A percentile compares a stretch with the other conserved stretches of the same genome.
phyloP scores from a whole-genome alignment of 2,888 invertebrate genomes.

The Plebejus anna region DNA sequence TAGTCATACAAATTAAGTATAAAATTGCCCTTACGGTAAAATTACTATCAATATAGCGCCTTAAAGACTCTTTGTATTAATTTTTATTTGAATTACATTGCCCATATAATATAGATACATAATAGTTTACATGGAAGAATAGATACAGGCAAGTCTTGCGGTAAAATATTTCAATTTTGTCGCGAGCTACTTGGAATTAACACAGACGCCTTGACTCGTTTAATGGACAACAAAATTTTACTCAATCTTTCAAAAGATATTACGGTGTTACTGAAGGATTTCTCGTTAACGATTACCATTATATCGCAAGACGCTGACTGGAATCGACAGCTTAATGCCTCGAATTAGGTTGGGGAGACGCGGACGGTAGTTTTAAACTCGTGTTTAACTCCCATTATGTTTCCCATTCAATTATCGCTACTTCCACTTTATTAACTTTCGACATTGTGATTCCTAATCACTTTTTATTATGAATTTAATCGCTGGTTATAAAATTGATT shows the following conservation, averaged over 20 bases:
- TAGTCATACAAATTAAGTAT: too few species aligned
- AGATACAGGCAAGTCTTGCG: not conserved
- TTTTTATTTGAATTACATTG: not conserved
- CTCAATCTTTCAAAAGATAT: constrained; percentile 2
- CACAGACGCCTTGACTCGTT: not conserved
- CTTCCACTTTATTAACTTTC: constrained; percentile 27
- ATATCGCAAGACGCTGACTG: constrained; percentile 28
- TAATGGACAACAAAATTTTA: constrained; percentile 1
- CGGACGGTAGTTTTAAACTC: constrained; percentile 30
- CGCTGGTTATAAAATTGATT: constrained; percentile 4
- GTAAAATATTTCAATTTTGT: not conserved
- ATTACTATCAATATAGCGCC: too few species aligned
- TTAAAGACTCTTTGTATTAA: not conserved
- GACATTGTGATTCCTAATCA: constrained; percentile 19
- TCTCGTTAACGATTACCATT: constrained; percentile 30
- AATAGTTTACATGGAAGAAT: not conserved
- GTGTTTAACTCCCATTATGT: constrained; percentile 30
- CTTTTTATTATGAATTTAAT: constrained; percentile 19
- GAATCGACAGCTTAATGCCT: constrained; percentile 30
- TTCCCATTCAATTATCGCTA: constrained; percentile 30
- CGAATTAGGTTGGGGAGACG: constrained; percentile 27
- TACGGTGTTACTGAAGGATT: constrained; percentile 21
- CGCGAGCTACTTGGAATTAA: not conserved
- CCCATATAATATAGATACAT: not conserved
- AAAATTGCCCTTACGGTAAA: too few species aligned